Conservation (phyloP, 2,888 invertebrate genomes). For the Lochmaea crataegi region DNA sequence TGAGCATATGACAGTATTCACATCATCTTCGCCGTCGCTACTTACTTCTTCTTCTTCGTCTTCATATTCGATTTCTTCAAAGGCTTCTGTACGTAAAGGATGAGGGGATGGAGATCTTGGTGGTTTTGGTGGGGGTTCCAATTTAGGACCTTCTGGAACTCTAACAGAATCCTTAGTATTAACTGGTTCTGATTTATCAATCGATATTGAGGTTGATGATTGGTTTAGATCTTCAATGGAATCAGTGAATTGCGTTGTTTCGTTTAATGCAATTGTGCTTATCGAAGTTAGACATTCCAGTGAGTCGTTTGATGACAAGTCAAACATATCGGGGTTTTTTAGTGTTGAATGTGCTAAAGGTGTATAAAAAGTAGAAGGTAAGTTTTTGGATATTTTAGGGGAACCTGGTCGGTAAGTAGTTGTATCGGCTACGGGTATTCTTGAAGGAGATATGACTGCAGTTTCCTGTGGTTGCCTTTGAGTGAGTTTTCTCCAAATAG, state of each 20-base stretch:
- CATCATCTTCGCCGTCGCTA: slow-evolving; percentile 49
- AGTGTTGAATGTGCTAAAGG: not conserved
- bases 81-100: slow-evolving; percentile 54
- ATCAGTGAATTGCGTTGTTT: not conserved
- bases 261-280: not conserved
- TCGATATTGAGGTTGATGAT: not conserved
- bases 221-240: not conserved
- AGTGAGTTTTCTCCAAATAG: slow-evolving; percentile 52
- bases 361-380: slow-evolving; percentile 24
- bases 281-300: not conserved
- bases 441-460: slow-evolving; percentile 47
- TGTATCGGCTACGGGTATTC: slow-evolving; percentile 47
- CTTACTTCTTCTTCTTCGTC: slow-evolving; percentile 53
- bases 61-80: slow-evolving; percentile 56
- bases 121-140: slow-evolving; percentile 56
- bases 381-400: slow-evolving; percentile 36
- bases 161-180: slow-evolving; percentile 7
- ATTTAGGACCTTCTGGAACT: slow-evolving; percentile 23
- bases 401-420: slow-evolving; percentile 44
- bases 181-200: not conserved
- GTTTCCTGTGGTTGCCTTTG: slow-evolving; percentile 48
- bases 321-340: not conserved
- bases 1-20: slow-evolving; percentile 54
- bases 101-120: slow-evolving; percentile 61
- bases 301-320: not conserved